These are phyloP conservation scores for Tenthredo mesomela DNA, from an alignment of 2,888 invertebrate genomes.

Conservation along the genomic window DNA sequence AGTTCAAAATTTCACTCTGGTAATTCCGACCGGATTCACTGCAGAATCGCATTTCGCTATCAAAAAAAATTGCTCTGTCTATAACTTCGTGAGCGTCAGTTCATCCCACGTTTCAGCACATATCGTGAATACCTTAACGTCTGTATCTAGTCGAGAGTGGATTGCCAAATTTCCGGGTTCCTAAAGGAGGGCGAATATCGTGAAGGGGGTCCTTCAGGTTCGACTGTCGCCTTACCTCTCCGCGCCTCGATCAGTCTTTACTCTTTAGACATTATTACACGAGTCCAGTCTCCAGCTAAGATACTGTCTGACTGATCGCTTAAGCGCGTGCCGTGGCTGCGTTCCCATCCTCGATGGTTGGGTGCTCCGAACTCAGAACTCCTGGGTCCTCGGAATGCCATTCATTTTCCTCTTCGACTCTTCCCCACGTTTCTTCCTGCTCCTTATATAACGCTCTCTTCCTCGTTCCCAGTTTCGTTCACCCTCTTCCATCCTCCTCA, in stretches of 20 bases:
- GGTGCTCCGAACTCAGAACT: conserved; percentile 3
- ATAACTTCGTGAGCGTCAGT: neutral
- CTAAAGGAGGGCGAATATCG: neutral
- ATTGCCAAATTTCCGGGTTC: conserved; percentile 25
- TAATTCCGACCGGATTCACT: neutral
- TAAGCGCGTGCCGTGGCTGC: conserved; percentile 68
- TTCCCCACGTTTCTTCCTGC: neutral
- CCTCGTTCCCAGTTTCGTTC: neutral
- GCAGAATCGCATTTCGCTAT: neutral
- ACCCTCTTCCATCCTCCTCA: conserved; percentile 29
- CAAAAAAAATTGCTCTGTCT: neutral
- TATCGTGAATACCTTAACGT: neutral
- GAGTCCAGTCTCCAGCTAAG: conserved; percentile 36
- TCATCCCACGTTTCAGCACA: neutral
- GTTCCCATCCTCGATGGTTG: neutral
- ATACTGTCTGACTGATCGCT: conserved; percentile 70
- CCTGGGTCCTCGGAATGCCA: conserved; percentile 45
- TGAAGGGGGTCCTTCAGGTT: neutral
- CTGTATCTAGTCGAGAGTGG: conserved; percentile 1
- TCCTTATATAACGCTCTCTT: conserved; percentile 15
- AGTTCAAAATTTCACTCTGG: neutral
- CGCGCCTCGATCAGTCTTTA: conserved; percentile 46
- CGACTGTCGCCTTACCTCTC: neutral
- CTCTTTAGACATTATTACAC: conserved; percentile 48
- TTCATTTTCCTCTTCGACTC: conserved; percentile 46